Evolutionary conservation across 2,113 vertebrate genomes (phyloP), one percentile per base, ranked within the genome.

Genomic region (Maccullochella peelii): DNA sequence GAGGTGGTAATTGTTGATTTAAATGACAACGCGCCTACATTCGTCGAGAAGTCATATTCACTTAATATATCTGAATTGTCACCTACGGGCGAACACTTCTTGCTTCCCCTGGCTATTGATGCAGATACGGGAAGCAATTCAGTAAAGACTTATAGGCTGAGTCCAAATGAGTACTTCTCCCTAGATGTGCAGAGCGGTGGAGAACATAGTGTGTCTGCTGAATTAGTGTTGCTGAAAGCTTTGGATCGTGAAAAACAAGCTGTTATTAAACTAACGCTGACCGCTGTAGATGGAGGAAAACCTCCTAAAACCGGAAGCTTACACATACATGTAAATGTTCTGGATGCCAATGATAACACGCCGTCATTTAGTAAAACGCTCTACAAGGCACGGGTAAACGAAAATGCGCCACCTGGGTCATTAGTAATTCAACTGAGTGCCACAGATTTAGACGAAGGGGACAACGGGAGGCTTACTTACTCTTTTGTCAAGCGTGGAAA

Each of bases 11-110:
- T 97, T 57, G 50, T 89, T 75, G 97, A 97, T 84, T 82, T 96
- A 44, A 97, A 97, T 78, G 97, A 97, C n/a, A 96, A 97, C 76
- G 78, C 94, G 1, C 97, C 96, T 5, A 63, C 38, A 0, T 93
- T 93, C 5, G 23, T 85, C 0, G 90, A 93, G n/a, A 79, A 85
- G 10, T 85, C 62, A 0, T 80, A 70, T 85, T 73, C 50, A 6
- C 38, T 93, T 0, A 89, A 90, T 10, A 93, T 97, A 54, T 86
- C 55, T 0, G 96, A 96, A 74, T 86, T 0, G 0, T 92, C 94
- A 0, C 90, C 80, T 0, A 67, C 65, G 1, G 90, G 93, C 0
- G 93, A 94, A 6, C 88, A 75, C 18, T 95, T 93, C 63, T 66
- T 91, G 10, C 89, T 95, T 20, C 94, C 91, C 0, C 47, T 79